These are phyloP conservation scores for Sclerodermus sp. DNA, from an alignment of 2,888 invertebrate species.

Conservation along the genomic window DNA sequence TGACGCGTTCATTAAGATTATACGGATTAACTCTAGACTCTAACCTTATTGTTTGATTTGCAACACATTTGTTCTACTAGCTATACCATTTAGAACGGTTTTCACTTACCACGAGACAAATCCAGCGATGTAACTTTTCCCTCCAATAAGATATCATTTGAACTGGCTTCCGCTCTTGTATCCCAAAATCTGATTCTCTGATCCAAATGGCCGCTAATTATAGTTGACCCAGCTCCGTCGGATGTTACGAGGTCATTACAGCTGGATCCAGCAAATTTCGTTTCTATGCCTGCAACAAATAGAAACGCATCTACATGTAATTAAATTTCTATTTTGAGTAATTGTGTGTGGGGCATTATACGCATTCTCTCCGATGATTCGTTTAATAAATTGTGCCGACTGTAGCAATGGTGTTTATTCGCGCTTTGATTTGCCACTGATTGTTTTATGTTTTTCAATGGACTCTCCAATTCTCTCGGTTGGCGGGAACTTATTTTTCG, in stretches of 20 bases:
- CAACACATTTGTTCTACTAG: too few species aligned
- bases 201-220: conserved; percentile 98
- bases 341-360: too few species aligned
- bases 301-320: too few species aligned
- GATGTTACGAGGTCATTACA: conserved; percentile 95
- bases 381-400: too few species aligned
- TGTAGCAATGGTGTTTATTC: too few species aligned
- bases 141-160: conserved; percentile 84
- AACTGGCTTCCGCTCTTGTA: conserved; percentile 80
- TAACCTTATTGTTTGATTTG: too few species aligned
- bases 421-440: too few species aligned
- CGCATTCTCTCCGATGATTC: too few species aligned
- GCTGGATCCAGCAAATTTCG: conserved; percentile 94
- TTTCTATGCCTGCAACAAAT: conserved; percentile 77
- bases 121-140: conserved; percentile 95
- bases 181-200: conserved; percentile 98
- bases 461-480: conserved; percentile 1
- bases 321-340: too few species aligned
- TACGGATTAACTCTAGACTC: too few species aligned
- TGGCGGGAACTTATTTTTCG: not conserved
- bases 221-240: conserved; percentile 82
- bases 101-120: conserved; percentile 84
- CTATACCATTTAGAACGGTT: too few species aligned
- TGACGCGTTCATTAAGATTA: too few species aligned
- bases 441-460: conserved; percentile 1